Evolutionary conservation across 2,113 vertebrate species (phyloP), one percentile per base, ranked within the genome.

Genomic region (Caranx melampygus): DNA sequence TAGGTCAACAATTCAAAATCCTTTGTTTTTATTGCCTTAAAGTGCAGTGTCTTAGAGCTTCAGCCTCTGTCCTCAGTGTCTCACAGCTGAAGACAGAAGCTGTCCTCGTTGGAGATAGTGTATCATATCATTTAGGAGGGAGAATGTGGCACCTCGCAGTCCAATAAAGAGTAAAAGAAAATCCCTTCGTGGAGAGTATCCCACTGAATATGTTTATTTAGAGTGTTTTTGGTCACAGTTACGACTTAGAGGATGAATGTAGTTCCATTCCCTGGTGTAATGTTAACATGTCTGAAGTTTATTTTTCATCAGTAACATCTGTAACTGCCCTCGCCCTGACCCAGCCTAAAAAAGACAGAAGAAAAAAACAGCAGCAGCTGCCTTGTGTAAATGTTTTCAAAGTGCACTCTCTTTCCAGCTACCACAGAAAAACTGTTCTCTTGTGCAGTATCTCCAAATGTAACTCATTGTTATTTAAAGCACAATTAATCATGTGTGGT

Each of bases 311-410:
- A 81, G 58, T 64, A 40, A 35, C 74, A 74, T 84, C 26, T 26
- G 26, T 63, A 64, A 37, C 61, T 80, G 84, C 57, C 75, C 89
- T 78, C 34, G 64, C 71, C 83, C 51, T 88, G 91, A 92, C 91
- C 79, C 68, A 72, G 40, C 63, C 73, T 18, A 55, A 79, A 72
- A 66, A 72, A 47, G 26, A 77, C 57, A 66, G 7, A 11, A 47
- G 40, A 72, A 86, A 72, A 86, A 37, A n/a, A 8, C 44, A 85
- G 79, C 72, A 75, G 85, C 93, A 90, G 91, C 91, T 92, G 93
- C 79, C 54, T 78, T 88, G 52, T 84, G 79, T 91, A 92, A 93
- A 92, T 90, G 78, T 86, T 88, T 88, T 88, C 81, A 86, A 85
- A 85, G 70, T 61, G 72, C 26, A 26, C 63, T 85, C 70, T 63